Percentiles rank a stretch among this genome's conserved stretches.
phyloP scores from a whole-genome alignment of 2,888 invertebrate genomes.

The Griposia aprilina region DNA sequence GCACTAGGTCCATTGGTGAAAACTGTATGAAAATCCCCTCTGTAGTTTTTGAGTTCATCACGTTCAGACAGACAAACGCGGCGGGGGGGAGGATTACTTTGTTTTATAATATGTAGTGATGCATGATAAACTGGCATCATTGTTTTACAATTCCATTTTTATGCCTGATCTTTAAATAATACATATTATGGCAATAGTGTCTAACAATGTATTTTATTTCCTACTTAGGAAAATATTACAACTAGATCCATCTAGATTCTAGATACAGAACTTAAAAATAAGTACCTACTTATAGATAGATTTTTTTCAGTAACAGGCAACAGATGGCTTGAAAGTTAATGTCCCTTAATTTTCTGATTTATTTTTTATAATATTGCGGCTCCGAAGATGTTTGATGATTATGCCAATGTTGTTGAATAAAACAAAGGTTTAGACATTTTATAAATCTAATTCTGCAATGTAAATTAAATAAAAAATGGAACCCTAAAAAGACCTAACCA shows the following conservation, averaged over 20 bases:
- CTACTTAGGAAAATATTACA: background rate
- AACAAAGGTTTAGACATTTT: background rate
- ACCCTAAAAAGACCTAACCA: slow-evolving; percentile 12
- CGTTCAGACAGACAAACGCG: background rate
- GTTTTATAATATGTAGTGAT: background rate
- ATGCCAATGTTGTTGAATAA: background rate
- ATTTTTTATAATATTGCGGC: background rate
- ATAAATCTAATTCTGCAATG: background rate
- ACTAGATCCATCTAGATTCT: background rate
- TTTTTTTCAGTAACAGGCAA: no score
- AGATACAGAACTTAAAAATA: background rate
- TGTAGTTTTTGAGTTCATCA: background rate
- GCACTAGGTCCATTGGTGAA: background rate
- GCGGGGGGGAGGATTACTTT: background rate
- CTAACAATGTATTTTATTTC: background rate
- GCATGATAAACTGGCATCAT: background rate
- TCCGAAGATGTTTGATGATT: background rate
- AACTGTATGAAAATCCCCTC: background rate
- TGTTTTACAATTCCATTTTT: background rate
- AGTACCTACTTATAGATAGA: fast-evolving
- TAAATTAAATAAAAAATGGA: slow-evolving; percentile 53
- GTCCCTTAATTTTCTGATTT: background rate
- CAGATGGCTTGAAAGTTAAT: background rate
- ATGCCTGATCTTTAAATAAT: background rate
- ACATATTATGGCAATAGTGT: background rate